Evolutionary conservation across 2,797 vertebrate species (phyloP).

Genomic region (Malurus leucopterus): DNA sequence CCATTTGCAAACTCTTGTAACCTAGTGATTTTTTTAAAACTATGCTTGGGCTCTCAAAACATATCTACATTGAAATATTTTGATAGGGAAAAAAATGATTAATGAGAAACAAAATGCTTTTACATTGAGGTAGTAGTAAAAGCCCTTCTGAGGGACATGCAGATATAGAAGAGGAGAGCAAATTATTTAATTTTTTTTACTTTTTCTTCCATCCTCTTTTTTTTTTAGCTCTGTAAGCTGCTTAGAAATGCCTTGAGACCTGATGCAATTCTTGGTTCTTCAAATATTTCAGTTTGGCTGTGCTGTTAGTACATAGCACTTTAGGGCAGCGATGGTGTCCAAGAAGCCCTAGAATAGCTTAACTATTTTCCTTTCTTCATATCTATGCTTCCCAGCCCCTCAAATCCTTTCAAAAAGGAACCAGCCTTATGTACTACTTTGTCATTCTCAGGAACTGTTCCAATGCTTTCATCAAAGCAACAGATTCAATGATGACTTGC

Average conservation of each 20-base stretch:
- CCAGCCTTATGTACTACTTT: neutral
- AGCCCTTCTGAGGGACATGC: neutral
- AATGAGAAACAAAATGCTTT: neutral
- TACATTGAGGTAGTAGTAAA: neutral
- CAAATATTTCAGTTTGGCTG: neutral
- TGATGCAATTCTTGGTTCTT: neutral
- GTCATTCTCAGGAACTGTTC: neutral
- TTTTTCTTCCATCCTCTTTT: neutral
- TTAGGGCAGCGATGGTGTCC: neutral
- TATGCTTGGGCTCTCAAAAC: neutral
- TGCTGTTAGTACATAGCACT: neutral
- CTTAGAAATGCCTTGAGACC: neutral
- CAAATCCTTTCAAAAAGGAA: neutral
- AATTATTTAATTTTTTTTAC: neutral
- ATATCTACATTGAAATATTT: neutral
- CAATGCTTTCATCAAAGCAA: neutral
- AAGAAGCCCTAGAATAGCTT: neutral
- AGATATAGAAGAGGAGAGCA: neutral
- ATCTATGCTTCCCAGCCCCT: neutral
- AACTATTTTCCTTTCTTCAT: neutral
- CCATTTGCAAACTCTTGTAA: neutral
- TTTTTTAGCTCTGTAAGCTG: neutral
- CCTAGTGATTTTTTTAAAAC: neutral
- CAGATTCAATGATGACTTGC: neutral
- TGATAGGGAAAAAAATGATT: neutral